Base-by-base conservation (phyloP, 2,797 vertebrate genomes). In the Sparidentex hasta region DNA sequence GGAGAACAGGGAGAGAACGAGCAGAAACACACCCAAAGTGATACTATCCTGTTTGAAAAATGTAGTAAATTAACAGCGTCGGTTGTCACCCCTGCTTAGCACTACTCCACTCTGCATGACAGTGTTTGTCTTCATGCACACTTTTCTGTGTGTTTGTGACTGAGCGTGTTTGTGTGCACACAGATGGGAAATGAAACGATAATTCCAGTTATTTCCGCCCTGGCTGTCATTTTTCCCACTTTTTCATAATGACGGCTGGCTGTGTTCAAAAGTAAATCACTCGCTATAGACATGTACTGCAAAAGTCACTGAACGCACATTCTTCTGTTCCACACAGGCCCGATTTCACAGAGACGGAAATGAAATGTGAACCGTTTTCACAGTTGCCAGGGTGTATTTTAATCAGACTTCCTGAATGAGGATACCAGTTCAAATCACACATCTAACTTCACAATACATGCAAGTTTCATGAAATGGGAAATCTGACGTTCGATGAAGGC, bases 171-270 rank as follows among this genome's bases (percentile, higher is more conserved):
- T 80, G 48, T 82, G 67, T 80, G 74, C 68, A 76, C 48, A 43
- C 85, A 85, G 83, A 91, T 84, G 70, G 81, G 70, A 87, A 86
- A 71, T 81, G 63, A 85, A 87, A 83, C 63, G 78, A 87, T 88
- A 85, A 88, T 88, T 88, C 74, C 75, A 85, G 77, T 87, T 84
- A 90, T 88, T 91, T 89, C 74, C 88, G 84, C 65, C 72, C 74
- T 80, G 71, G 56, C 86, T 88, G 75, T 84, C 77, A 86, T 89
- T 87, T 86, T 29, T 80, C 77, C 64, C 71, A 43, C 38, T 81
- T 80, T 81, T 84, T 83, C 65, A 76, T 66, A 61, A 75, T 46
- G 74, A 87, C 25, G 46, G 57, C 63, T 80, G 74, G 64, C 67
- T 76, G 67, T 66, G 55, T 70, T 87, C 65, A 72, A 78, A 89